Evolutionary conservation across 92 coral and sea anemone genomes (phyloP), one percentile per base, ranked within the genome.

Genomic region (Muricea muricata): DNA sequence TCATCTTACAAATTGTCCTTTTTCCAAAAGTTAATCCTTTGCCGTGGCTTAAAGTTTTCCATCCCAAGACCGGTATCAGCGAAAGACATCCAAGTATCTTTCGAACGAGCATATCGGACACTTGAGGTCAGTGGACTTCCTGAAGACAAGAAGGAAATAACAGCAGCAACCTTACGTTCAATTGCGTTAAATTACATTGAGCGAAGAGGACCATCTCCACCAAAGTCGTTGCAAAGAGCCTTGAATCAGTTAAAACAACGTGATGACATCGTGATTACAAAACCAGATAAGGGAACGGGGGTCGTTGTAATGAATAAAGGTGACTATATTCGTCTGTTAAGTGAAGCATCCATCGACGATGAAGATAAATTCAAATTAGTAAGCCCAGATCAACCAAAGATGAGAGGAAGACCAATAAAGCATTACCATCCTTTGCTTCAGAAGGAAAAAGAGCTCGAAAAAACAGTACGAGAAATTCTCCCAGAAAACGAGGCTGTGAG

Each of bases 281-380:
- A 74, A 65, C 92, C 92, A 39, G 92, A 89, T 63, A 89, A 89
- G 46, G 89, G 92, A 35, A 40, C 86, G 26, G 92, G 89, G 11
- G 87, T 90, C n/a, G 93, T 90, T 14, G 81, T 90, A 30, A 74
- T 80, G 88, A 74, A 90, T 68, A 89, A 86, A 39, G 55, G 87
- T 18, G 81, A 86, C 21, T 86, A 89, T 57, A 55, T 15, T 20
- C 28, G 41, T 31, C 68, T 89, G 47, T 60, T 89, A 46, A 67
- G 55, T 54, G 87, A 89, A 67, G 87, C 93, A 6, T 89, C 93
- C 25, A 76, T 89, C 73, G 81, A 81, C 61, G 68, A 89, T 39
- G 58, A 55, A n/a, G 39, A 60, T 20, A 86, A 86, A 54, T 89
- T 89, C 63, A 57, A 54, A 3, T 11, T 48, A 0, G 25, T 29